These are phyloP conservation scores for Metopolophium dirhodum DNA, from an alignment of 1,140 invertebrate genomes.

Conservation along the genomic window DNA sequence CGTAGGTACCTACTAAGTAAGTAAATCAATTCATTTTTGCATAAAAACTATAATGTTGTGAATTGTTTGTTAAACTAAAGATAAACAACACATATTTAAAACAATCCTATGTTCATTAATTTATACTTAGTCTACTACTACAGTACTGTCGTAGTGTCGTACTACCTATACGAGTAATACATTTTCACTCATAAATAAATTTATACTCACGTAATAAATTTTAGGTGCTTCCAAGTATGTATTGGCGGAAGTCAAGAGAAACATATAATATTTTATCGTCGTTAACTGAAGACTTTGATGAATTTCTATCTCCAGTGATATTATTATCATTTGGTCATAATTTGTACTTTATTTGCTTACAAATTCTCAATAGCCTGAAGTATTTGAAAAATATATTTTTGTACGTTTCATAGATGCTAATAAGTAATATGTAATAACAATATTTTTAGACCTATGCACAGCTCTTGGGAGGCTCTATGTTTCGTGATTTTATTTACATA, in stretches of 20 bases:
- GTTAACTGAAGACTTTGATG: conserved; percentile 69
- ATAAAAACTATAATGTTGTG: too few relatives aligned
- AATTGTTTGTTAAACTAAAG: too few relatives aligned
- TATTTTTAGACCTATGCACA: conserved; percentile 66
- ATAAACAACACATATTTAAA: too few relatives aligned
- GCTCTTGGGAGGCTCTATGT: conserved; percentile 67
- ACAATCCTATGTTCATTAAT: too few relatives aligned
- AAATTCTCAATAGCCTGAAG: conserved; percentile 75
- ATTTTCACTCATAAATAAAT: not conserved
- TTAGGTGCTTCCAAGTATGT: conserved; percentile 66
- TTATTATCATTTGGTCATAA: conserved; percentile 74
- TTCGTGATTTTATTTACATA: conserved; percentile 74
- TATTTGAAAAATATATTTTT: conserved; percentile 62
- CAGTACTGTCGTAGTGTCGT: too few relatives aligned
- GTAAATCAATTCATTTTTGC: too few relatives aligned
- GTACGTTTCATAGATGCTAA: not conserved
- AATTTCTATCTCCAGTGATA: conserved; percentile 69
- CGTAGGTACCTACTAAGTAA: too few relatives aligned
- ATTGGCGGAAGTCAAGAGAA: conserved; percentile 69
- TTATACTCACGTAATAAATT: conserved; percentile 33
- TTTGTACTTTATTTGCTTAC: conserved; percentile 76
- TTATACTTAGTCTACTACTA: too few relatives aligned
- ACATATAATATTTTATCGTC: conserved; percentile 71
- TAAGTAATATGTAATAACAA: not conserved
- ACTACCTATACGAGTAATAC: too few relatives aligned